Evolutionary conservation across 1,140 invertebrate species (phyloP), one percentile per base, ranked within the genome.

Genomic region (Aphelinus atriplicis): DNA sequence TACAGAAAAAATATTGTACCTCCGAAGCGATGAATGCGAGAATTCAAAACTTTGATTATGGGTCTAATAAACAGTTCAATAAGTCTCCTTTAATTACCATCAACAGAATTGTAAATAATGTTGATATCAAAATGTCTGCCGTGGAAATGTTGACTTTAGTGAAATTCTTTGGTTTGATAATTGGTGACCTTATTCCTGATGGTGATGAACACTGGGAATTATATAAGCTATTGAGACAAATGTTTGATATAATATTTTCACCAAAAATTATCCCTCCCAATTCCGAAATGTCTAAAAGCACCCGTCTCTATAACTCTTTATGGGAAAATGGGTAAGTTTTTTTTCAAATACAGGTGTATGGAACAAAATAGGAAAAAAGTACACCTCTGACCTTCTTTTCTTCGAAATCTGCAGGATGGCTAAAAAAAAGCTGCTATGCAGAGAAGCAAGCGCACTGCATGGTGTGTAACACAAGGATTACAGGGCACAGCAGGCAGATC

Each of bases 61-160:
- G 10, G 1, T 10, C 2, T 43, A 26, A 10, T 9, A 47, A 65
- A 7, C 10, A 67, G 4, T 9, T 10, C 26, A 67, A 67, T 55
- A 67, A 53, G 55, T 50, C 65, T 3, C 65, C 53, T 55, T 3
- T 42, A 43, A 67, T 67, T 43, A 64, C n/a, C 45, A 9, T 53
- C 4, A 51, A 43, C 55, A 51, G 43, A 42, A 5, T 55, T 5
- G 26, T 46, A 47, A 26, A 58, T 43, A 47, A 50, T 10, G 3
- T 64, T 1, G 47, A 50, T 50, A 10, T 64, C 5, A 64, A 64
- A 64, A 2, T 48, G 2, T 64, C 62, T 9, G 10, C 62, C 10
- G 62, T 9, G 1, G 62, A 64, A 64, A 64, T 50, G 7, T 9
- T 63, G 7, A 42, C 42, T 1, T 45, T 63, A 7, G 7, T 46